Percentiles rank a stretch among this genome's conserved stretches.
phyloP scores from a whole-genome alignment of 1,140 invertebrate genomes.

The Dufourea novaeangliae region DNA sequence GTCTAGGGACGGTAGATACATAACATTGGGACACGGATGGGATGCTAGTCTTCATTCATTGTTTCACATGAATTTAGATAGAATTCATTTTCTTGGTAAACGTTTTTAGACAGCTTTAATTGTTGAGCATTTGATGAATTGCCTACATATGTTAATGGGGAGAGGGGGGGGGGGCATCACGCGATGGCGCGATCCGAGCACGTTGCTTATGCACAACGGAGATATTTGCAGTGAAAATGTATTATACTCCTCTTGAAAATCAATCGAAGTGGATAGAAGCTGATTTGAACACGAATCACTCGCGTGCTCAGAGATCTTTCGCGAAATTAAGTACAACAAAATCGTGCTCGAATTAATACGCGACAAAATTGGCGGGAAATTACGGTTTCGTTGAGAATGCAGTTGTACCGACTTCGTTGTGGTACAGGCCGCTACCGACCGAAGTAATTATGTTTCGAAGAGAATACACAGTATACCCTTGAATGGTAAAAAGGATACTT shows the following conservation, averaged over 20 bases:
- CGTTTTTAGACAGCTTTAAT: background rate
- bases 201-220: background rate
- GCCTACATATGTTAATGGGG: background rate
- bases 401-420: background rate
- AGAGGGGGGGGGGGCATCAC: background rate
- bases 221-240: background rate
- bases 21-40: too few relatives aligned
- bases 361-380: slow-evolving; percentile 43
- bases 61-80: background rate
- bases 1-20: too few relatives aligned
- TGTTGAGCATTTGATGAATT: background rate
- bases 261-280: background rate
- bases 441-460: background rate
- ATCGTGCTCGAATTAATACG: background rate
- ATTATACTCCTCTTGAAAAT: background rate
- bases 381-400: background rate
- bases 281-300: background rate
- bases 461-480: too few relatives aligned
- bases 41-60: background rate
- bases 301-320: background rate
- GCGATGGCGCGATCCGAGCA: background rate
- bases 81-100: background rate
- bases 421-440: background rate
- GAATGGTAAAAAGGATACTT: background rate
- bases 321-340: background rate